phyloP scores from a whole-genome alignment of 92 coral and sea anemone species.

The Porites rus region DNA sequence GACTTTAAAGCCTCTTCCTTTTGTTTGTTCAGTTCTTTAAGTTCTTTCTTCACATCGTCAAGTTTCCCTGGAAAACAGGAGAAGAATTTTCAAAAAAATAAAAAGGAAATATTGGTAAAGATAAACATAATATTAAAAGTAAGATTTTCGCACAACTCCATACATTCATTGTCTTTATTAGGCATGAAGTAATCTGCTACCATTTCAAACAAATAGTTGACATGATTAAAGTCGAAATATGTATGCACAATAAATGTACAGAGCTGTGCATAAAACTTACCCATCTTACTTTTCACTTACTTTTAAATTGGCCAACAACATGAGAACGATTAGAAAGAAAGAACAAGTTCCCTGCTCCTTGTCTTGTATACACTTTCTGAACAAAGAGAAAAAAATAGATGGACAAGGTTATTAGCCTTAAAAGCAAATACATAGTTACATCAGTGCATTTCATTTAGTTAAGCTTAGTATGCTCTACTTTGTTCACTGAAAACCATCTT shows the following conservation, averaged over 20 bases:
- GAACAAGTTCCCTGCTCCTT: slow-evolving; percentile 59
- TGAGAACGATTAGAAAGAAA: slow-evolving; percentile 54
- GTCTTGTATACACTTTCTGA: slow-evolving; percentile 57
- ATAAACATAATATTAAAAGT: background rate
- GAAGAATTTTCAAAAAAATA: background rate
- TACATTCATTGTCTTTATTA: too few species aligned
- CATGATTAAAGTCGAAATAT: too few species aligned
- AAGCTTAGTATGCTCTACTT: too few species aligned
- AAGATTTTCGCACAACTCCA: background rate
- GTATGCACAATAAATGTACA: too few species aligned
- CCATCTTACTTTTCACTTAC: slow-evolving; percentile 23
- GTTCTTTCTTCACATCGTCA: slow-evolving; percentile 41
- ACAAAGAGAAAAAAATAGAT: background rate
- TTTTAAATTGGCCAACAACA: slow-evolving; percentile 45
- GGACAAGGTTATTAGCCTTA: background rate
- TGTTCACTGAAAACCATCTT: too few species aligned
- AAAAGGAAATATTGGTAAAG: background rate
- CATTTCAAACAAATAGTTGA: too few species aligned
- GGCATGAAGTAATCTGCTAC: too few species aligned
- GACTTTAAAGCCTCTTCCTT: background rate
- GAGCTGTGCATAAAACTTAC: background rate
- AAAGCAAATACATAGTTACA: background rate
- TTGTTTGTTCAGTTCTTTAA: slow-evolving; percentile 18
- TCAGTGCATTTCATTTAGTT: too few species aligned
- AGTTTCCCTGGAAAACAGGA: slow-evolving; percentile 41